Conservation (phyloP, 1,140 invertebrate genomes). For the Hirudo medicinalis region DNA sequence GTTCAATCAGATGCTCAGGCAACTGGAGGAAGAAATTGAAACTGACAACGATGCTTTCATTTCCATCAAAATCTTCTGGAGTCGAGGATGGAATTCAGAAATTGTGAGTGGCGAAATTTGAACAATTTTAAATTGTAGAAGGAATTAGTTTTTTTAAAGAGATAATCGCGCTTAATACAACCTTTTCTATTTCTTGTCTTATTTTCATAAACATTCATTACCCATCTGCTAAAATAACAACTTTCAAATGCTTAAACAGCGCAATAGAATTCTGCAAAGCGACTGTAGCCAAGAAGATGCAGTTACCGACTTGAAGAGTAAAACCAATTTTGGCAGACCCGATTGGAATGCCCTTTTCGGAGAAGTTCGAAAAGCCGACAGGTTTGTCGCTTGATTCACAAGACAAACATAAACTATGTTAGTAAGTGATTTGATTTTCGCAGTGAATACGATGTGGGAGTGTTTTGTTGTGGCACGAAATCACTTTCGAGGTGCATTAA, state of each 20-base stretch:
- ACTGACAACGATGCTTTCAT: conserved; percentile 34
- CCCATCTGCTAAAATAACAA: too few relatives aligned
- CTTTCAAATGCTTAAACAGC: not conserved
- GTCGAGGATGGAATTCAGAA: conserved; percentile 35
- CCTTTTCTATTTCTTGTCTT: too few relatives aligned
- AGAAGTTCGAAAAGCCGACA: conserved; percentile 17
- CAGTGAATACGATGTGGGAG: too few relatives aligned
- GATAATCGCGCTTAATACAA: too few relatives aligned
- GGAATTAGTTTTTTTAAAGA: too few relatives aligned
- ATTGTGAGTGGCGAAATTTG: conserved; percentile 28
- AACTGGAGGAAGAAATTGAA: conserved; percentile 75
- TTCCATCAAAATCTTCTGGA: conserved; percentile 36
- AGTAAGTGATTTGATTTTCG: too few relatives aligned
- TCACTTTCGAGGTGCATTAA: too few relatives aligned
- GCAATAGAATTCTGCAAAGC: not conserved
- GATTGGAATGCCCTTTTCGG: conserved; percentile 37
- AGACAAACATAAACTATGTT: too few relatives aligned
- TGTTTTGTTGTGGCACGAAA: too few relatives aligned
- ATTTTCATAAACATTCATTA: too few relatives aligned
- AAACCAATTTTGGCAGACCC: conserved; percentile 39
- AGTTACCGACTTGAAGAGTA: conserved; percentile 37
- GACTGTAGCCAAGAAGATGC: conserved; percentile 26
- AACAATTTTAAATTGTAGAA: too few relatives aligned
- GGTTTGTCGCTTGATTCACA: too few relatives aligned
- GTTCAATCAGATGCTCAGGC: conserved; percentile 83